Evolutionary conservation across 2,888 invertebrate species (phyloP).

Genomic region (Synergus laeviventris): DNA sequence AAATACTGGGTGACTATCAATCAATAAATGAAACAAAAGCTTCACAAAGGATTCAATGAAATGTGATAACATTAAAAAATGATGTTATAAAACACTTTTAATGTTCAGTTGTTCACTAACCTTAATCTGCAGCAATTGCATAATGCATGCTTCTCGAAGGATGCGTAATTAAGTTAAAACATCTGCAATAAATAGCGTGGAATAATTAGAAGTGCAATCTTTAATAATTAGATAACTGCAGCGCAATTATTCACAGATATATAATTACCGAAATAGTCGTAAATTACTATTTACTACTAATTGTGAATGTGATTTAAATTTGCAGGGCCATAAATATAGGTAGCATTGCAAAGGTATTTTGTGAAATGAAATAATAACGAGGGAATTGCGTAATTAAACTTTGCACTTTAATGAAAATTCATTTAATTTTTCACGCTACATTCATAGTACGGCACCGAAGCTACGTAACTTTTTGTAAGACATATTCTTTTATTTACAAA

Average conservation of each 20-base stretch:
- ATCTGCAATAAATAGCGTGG: constrained; percentile 29
- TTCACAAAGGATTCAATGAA: neutral
- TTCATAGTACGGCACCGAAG: constrained; percentile 62
- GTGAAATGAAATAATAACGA: constrained; percentile 10
- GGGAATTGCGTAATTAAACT: constrained; percentile 29
- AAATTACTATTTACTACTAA: constrained; percentile 37
- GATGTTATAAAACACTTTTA: neutral
- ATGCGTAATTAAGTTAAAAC: constrained; percentile 22
- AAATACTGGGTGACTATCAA: neutral
- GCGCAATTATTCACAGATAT: constrained; percentile 42
- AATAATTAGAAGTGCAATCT: constrained; percentile 36
- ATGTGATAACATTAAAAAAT: neutral
- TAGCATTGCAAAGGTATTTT: neutral
- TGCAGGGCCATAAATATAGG: constrained; percentile 21
- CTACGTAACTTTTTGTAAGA: constrained; percentile 64
- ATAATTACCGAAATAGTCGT: constrained; percentile 41
- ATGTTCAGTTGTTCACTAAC: neutral
- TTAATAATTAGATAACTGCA: constrained; percentile 30
- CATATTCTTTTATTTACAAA: constrained; percentile 65
- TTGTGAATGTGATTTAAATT: constrained; percentile 30
- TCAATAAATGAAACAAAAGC: too few relatives aligned
- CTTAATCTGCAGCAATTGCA: neutral
- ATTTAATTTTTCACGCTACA: constrained; percentile 70
- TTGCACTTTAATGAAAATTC: constrained; percentile 70
- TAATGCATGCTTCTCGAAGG: neutral